phyloP scores from a whole-genome alignment of 2,113 vertebrate genomes.

The Pygoscelis adeliae region DNA sequence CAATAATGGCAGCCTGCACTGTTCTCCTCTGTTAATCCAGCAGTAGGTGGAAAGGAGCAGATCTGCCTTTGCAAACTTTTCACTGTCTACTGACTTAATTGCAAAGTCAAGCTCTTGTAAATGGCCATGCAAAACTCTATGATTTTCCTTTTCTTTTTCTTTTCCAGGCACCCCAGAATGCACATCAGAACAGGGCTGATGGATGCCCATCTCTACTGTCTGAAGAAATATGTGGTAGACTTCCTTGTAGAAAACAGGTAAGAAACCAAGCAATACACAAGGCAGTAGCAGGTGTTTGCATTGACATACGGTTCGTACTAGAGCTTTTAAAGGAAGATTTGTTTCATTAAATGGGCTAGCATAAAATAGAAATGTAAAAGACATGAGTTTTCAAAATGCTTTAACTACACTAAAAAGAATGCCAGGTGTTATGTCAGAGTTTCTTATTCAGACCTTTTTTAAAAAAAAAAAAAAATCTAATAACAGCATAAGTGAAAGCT shows the following conservation, averaged over 20 bases:
- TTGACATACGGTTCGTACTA: neutral
- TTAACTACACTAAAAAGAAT: neutral
- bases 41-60: neutral
- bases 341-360: neutral
- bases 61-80: neutral
- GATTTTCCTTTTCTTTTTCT: neutral
- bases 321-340: neutral
- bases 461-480: neutral
- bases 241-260: constrained; percentile 93
- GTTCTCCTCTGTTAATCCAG: neutral
- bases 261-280: constrained; percentile 33
- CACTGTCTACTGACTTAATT: neutral
- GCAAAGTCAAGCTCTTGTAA: neutral
- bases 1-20: neutral
- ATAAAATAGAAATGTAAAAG: neutral
- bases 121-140: neutral
- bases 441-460: neutral
- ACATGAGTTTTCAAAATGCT: neutral
- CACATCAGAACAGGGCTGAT: constrained; percentile 92
- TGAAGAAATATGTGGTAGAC: constrained; percentile 94
- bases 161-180: constrained; percentile 89
- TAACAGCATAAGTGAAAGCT: neutral
- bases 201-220: constrained; percentile 97
- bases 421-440: neutral
- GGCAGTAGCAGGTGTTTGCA: neutral